A percentile compares a stretch with the other conserved stretches of the same genome.
phyloP scores from a whole-genome alignment of 1,140 invertebrate species.

The Bradysia coprophila region DNA sequence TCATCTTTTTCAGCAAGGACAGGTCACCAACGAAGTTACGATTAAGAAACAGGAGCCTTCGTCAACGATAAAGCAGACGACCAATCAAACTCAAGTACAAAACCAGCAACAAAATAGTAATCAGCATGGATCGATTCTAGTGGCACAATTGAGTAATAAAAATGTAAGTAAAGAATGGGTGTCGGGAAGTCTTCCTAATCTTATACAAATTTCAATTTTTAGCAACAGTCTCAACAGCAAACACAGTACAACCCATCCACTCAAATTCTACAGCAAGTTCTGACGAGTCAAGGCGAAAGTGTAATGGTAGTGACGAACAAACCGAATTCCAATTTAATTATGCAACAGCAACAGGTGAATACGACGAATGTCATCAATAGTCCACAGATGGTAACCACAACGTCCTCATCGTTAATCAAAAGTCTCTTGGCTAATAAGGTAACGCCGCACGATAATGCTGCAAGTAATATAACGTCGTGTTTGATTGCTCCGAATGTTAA shows the following conservation, averaged over 20 bases:
- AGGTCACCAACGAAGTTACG: background rate
- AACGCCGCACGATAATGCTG: slow-evolving; percentile 27
- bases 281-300: background rate
- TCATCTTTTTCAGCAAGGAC: background rate
- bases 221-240: too few species aligned
- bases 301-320: background rate
- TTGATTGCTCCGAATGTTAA: slow-evolving; percentile 25
- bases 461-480: slow-evolving; percentile 22
- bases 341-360: background rate
- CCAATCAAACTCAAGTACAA: background rate
- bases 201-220: too few species aligned
- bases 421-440: slow-evolving; percentile 73
- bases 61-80: background rate
- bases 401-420: slow-evolving; percentile 55
- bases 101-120: background rate
- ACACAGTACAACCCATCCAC: background rate
- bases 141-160: background rate
- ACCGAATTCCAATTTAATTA: background rate
- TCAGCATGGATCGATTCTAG: background rate
- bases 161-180: background rate
- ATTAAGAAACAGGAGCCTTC: slow-evolving; percentile 8
- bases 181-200: too few species aligned
- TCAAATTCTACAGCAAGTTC: background rate
- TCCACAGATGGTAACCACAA: background rate
- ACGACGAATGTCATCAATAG: background rate